Evolutionary conservation across 2,797 vertebrate genomes (phyloP), one percentile per base, ranked within the genome.

Genomic region (Parambassis ranga): DNA sequence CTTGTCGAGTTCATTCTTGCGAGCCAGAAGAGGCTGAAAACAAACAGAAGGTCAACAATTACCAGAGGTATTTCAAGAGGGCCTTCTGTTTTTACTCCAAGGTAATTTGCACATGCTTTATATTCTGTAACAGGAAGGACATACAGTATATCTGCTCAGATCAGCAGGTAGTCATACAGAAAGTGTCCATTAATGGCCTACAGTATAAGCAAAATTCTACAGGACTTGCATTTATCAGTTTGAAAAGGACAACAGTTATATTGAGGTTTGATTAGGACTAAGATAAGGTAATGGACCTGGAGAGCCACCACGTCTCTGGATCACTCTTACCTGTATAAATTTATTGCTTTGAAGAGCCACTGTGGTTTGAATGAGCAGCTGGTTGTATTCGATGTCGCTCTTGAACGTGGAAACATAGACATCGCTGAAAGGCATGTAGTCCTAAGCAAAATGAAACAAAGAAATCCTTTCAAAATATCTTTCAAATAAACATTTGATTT

Each of bases 1-100:
- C 84, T 93, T 97, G 89, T 99, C 97, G 80, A 99, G 90, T 67
- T 98, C 97, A 61, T 89, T 98, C 91, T 96, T 97, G 68, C 97
- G 93, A 11, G 93, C 92, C 56, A 94, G 82, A 48, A 99, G 94
- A 82, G 98, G 98, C 98, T 99, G 72, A 36, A 51, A 60, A 31
- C 38, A 72, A 41, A 74, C 9, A 5, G 3, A 50, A 33, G 27
- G 14, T 30, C n/a, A 49, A 38, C 19, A 27, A 39, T 55, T 32
- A 58, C 2, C 1, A 8, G 8, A 51, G 8, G 9, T 18, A 11
- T 64, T 30, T 23, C 3, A 42, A 23, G 37, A 43, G 1, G 2
- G 1, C 0, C 2, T n/a, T 28, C n/a, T 37, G 19, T 20, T 14
- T 16, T 33, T 15, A 33, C 20, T 46, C 13, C 10, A 14, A 6